Evolutionary conservation across 2,113 vertebrate species (phyloP).

Genomic region (Myiozetetes cayanensis): DNA sequence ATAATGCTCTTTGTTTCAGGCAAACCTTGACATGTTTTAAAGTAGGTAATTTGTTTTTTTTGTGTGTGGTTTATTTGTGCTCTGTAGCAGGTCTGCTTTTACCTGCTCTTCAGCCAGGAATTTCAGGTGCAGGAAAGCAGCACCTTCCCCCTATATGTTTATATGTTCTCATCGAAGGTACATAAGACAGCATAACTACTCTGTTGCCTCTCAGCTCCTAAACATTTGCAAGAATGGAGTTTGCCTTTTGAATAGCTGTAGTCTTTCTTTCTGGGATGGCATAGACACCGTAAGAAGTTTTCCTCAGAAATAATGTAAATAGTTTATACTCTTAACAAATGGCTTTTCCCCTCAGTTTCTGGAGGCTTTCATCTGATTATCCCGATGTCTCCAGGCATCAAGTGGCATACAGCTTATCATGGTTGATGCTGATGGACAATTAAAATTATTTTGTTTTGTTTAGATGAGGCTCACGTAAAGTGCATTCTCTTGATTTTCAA

Average conservation of each 20-base stretch:
- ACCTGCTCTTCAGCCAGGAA: neutral
- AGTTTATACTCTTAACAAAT: neutral
- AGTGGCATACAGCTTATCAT: neutral
- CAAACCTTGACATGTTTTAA: neutral
- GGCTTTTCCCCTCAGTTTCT: neutral
- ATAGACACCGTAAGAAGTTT: neutral
- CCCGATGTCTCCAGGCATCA: neutral
- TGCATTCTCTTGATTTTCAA: neutral
- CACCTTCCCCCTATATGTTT: accelerated
- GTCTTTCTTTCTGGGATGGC: neutral
- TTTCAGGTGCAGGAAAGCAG: neutral
- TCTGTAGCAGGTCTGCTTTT: neutral
- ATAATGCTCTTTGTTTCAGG: neutral
- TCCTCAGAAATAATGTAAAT: neutral
- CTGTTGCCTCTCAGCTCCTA: neutral
- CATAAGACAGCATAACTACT: neutral
- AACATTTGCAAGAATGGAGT: neutral
- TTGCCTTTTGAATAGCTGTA: neutral
- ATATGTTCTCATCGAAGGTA: neutral
- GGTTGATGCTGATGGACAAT: neutral
- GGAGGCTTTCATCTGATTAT: neutral
- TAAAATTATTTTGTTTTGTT: neutral
- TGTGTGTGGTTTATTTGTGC: neutral
- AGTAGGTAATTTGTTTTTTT: neutral
- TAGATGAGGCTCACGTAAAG: neutral